These are phyloP conservation scores for Callimorpha dominula DNA, from an alignment of 2,888 invertebrate species.

Conservation along the genomic window DNA sequence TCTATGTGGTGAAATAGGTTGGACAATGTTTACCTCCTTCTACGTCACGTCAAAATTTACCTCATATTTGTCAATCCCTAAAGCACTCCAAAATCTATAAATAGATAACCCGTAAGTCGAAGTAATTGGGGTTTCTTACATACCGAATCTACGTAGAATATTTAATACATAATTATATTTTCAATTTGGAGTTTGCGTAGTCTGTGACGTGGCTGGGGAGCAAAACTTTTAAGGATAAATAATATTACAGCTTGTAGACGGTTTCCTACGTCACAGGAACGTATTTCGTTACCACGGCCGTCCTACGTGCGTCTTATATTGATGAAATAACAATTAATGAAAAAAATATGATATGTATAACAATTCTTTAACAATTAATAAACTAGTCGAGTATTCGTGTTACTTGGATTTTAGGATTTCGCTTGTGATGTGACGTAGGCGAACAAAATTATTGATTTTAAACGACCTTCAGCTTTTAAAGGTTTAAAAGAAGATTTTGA, in stretches of 20 bases:
- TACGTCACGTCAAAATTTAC: constrained; percentile 2
- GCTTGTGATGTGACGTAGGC: constrained; percentile 9
- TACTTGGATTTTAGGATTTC: background rate
- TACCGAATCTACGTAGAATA: constrained; percentile 1
- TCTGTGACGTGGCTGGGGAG: background rate
- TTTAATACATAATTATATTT: background rate
- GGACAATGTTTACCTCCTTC: background rate
- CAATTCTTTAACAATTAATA: background rate
- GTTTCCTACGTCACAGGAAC: constrained; percentile 7
- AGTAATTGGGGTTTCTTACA: background rate
- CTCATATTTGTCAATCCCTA: background rate
- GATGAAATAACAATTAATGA: constrained; percentile 1
- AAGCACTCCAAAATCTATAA: background rate
- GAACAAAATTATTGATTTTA: constrained; percentile 12
- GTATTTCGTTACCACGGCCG: background rate
- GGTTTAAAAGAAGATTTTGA: constrained; percentile 8
- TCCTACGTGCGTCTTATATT: background rate
- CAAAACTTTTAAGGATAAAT: constrained; percentile 8
- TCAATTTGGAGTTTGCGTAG: background rate
- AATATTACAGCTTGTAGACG: background rate
- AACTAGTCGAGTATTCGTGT: background rate
- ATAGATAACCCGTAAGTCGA: background rate
- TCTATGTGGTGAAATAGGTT: background rate
- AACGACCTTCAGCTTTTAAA: constrained; percentile 2
- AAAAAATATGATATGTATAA: no score